phyloP scores from a whole-genome alignment of 2,113 vertebrate genomes.

The Toxotes jaculatrix region DNA sequence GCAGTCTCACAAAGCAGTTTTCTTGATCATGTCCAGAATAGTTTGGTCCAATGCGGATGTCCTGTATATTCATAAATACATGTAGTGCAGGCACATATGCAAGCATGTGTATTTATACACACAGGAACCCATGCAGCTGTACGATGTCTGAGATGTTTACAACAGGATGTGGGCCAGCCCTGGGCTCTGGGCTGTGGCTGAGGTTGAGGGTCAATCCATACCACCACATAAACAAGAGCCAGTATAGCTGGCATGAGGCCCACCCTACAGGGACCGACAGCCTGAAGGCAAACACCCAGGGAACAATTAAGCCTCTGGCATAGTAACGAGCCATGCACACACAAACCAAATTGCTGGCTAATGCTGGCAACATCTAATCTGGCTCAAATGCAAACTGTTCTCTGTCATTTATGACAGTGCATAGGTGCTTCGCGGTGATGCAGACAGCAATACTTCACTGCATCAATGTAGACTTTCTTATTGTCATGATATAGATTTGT shows the following conservation, averaged over 20 bases:
- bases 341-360: constrained; percentile 44
- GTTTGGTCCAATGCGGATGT: constrained; percentile 21
- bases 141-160: constrained; percentile 77
- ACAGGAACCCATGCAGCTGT: constrained; percentile 69
- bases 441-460: background rate
- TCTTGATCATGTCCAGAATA: constrained; percentile 55
- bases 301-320: constrained; percentile 73
- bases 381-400: constrained; percentile 20
- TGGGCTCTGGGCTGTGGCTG: constrained; percentile 46
- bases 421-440: background rate
- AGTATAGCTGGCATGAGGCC: constrained; percentile 74
- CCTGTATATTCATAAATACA: constrained; percentile 47
- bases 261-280: constrained; percentile 63
- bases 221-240: constrained; percentile 64
- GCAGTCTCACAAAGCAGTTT: constrained; percentile 53
- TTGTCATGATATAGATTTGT: background rate
- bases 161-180: constrained; percentile 68
- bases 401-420: background rate
- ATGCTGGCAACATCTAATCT: constrained; percentile 52
- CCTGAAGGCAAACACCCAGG: constrained; percentile 65
- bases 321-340: constrained; percentile 61
- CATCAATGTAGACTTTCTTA: background rate
- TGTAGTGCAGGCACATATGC: constrained; percentile 26
- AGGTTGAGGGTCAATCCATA: constrained; percentile 64
- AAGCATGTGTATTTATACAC: constrained; percentile 44